phyloP scores from a whole-genome alignment of 1,140 invertebrate species.

The Drosophila orena region DNA sequence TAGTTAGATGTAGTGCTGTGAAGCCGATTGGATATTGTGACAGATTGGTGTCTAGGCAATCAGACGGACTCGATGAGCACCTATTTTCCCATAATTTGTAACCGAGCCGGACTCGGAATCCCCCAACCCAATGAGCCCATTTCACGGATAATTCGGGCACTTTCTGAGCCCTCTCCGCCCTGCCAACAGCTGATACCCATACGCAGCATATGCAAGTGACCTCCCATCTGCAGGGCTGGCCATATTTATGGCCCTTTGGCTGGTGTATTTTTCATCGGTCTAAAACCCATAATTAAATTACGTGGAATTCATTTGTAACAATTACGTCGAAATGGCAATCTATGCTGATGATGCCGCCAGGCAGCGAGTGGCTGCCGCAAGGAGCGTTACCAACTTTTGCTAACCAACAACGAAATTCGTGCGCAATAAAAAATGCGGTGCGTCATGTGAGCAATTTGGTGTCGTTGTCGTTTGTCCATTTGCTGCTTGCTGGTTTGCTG shows the following conservation, averaged over 20 bases:
- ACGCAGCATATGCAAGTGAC: conserved; percentile 41
- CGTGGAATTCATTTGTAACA: conserved; percentile 82
- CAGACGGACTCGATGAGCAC: too few species aligned
- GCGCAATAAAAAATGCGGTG: conserved; percentile 73
- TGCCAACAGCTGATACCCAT: conserved; percentile 23
- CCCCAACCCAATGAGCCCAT: neutral
- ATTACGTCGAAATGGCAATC: conserved; percentile 80
- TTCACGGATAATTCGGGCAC: conserved; percentile 29
- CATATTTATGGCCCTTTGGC: conserved; percentile 62
- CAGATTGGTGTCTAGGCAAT: neutral
- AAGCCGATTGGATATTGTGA: too few species aligned
- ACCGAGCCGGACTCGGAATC: neutral
- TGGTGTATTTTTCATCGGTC: conserved; percentile 77
- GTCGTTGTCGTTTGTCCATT: conserved; percentile 62
- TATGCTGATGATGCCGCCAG: conserved; percentile 79
- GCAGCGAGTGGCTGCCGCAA: conserved; percentile 42
- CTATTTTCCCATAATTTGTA: neutral
- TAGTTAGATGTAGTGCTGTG: too few species aligned
- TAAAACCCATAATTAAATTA: conserved; percentile 83
- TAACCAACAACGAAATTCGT: conserved; percentile 60
- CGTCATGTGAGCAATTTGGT: conserved; percentile 82
- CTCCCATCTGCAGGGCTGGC: conserved; percentile 22
- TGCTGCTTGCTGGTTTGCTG: conserved; percentile 1
- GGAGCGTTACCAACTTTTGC: conserved; percentile 50
- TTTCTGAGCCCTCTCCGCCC: conserved; percentile 21